phyloP scores from a whole-genome alignment of 2,888 invertebrate genomes.

The Morpho achilles region DNA sequence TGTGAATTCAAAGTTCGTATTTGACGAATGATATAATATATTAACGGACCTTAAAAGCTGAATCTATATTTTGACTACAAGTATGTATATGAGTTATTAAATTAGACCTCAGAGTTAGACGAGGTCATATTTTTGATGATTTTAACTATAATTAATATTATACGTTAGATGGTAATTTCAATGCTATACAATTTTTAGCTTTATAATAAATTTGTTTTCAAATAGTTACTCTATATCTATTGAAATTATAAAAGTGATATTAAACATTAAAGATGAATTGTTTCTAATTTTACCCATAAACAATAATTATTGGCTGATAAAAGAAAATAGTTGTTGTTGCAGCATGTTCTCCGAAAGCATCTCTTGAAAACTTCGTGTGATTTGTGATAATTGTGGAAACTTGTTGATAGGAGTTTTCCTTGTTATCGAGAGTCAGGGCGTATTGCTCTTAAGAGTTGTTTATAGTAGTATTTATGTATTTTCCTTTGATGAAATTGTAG shows the following conservation, averaged over 20 bases:
- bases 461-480: slow-evolving; percentile 1
- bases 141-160: too few species aligned
- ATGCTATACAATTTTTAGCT: too few species aligned
- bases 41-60: too few species aligned
- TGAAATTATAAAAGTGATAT: not conserved
- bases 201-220: too few species aligned
- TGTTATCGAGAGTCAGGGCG: slow-evolving; percentile 3
- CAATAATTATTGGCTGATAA: slow-evolving; percentile 2
- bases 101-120: too few species aligned
- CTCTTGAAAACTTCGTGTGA: slow-evolving; percentile 8
- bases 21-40: too few species aligned
- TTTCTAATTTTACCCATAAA: not conserved
- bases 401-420: slow-evolving; percentile 2
- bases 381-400: slow-evolving; percentile 13
- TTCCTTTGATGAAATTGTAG: slow-evolving; percentile 1
- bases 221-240: too few species aligned
- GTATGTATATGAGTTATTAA: too few species aligned
- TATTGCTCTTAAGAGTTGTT: slow-evolving; percentile 4
- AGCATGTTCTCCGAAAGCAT: not conserved
- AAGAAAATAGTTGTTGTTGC: slow-evolving; percentile 10
- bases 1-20: too few species aligned
- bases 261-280: not conserved
- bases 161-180: too few species aligned
- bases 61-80: too few species aligned
- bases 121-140: too few species aligned